phyloP scores from a whole-genome alignment of 2,888 invertebrate genomes.

The Catocala sponsa region DNA sequence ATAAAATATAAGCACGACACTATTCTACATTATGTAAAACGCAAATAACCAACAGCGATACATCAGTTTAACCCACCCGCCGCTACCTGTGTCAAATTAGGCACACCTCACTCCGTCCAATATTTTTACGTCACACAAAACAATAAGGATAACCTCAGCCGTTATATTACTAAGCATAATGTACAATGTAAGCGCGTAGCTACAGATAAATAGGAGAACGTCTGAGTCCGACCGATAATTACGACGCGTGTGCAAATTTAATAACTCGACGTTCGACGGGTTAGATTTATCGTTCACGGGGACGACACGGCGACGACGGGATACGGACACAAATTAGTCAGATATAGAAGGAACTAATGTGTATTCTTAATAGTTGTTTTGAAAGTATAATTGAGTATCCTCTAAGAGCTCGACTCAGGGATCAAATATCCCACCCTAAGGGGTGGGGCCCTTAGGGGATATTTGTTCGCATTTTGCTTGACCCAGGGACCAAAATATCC shows the following conservation, averaged over 20 bases:
- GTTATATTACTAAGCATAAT: slow-evolving; percentile 43
- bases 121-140: slow-evolving; percentile 32
- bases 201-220: slow-evolving; percentile 69
- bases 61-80: not conserved
- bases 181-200: slow-evolving; percentile 29
- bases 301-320: slow-evolving; percentile 17
- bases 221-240: slow-evolving; percentile 75
- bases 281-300: slow-evolving; percentile 56
- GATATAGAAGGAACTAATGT: no score
- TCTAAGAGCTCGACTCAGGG: no score
- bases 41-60: not conserved
- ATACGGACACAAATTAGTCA: not conserved
- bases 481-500: no score
- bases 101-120: slow-evolving; percentile 10
- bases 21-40: no score
- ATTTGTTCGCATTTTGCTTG: no score
- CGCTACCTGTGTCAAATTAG: not conserved
- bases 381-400: no score
- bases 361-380: no score
- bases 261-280: slow-evolving; percentile 71
- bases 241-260: slow-evolving; percentile 84
- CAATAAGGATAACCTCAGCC: slow-evolving; percentile 41
- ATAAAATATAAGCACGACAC: no score
- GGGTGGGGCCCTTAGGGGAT: no score
- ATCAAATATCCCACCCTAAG: no score